Conservation (phyloP, 1,140 invertebrate genomes). For the Microplitis demolitor region DNA sequence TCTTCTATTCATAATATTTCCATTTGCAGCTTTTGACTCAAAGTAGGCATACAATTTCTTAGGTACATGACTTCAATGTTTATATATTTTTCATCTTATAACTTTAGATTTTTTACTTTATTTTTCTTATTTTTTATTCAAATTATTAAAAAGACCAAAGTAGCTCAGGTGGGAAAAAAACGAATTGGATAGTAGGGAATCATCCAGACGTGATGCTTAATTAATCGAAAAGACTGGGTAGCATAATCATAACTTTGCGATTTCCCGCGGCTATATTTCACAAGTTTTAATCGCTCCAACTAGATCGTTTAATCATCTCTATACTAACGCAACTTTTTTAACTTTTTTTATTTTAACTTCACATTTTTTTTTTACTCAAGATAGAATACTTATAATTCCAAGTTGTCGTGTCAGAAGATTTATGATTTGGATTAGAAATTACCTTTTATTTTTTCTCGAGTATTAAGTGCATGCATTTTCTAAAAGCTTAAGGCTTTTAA, state of each 20-base stretch:
- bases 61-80: not conserved
- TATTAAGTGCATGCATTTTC: too few species aligned
- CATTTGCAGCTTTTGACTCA: not conserved
- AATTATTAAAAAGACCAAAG: not conserved
- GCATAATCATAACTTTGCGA: constrained; percentile 10
- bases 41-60: not conserved
- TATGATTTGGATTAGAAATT: not conserved
- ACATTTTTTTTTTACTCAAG: not conserved
- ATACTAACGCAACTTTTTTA: not conserved
- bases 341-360: not conserved
- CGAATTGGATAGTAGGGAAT: not conserved
- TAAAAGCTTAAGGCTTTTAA: too few species aligned
- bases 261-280: constrained; percentile 14
- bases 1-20: constrained; percentile 1
- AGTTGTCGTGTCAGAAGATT: not conserved
- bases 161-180: not conserved
- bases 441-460: too few species aligned
- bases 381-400: not conserved
- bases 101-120: not conserved
- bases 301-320: constrained; percentile 11
- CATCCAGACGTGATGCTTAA: constrained; percentile 1
- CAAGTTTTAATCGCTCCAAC: constrained; percentile 18
- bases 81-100: not conserved
- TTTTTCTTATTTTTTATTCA: not conserved
- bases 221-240: constrained; percentile 6